A percentile compares a stretch with the other conserved stretches of the same genome.
Evolutionary conservation across 2,113 vertebrate genomes (phyloP).

Genomic region (Anser cygnoides): DNA sequence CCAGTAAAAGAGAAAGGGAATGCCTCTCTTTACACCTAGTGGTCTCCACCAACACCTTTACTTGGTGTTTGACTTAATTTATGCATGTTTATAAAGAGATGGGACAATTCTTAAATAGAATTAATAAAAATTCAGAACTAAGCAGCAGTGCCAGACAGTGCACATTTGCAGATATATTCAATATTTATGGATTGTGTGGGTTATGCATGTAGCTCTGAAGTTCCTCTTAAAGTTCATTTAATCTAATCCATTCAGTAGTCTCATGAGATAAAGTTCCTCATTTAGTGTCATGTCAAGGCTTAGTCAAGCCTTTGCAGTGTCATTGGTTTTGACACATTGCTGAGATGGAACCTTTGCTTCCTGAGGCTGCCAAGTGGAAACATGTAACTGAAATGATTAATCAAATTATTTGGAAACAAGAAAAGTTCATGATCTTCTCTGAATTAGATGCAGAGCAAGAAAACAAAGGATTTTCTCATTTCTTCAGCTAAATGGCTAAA

Average conservation of each 20-base stretch:
- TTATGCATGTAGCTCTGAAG: background rate
- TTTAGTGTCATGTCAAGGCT: slow-evolving; percentile 37
- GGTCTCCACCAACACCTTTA: too few species aligned
- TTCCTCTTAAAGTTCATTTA: slow-evolving; percentile 32
- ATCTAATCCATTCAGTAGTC: slow-evolving; percentile 37
- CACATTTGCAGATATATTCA: background rate
- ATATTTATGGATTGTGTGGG: slow-evolving; percentile 34
- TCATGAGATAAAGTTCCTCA: slow-evolving; percentile 39
- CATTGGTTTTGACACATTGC: slow-evolving; percentile 42
- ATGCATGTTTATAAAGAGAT: background rate
- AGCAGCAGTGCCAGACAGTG: background rate
- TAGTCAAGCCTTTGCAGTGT: slow-evolving; percentile 20
- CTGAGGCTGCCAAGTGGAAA: background rate
- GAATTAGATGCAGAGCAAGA: background rate
- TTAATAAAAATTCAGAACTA: background rate
- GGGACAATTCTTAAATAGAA: background rate
- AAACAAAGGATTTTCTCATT: background rate
- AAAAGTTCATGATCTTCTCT: background rate
- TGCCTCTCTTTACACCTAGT: too few species aligned
- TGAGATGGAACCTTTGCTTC: slow-evolving; percentile 39
- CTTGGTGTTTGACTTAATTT: background rate
- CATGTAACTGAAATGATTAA: slow-evolving; percentile 51
- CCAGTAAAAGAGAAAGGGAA: too few species aligned
- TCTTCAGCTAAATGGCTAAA: background rate
- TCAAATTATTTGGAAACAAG: background rate